Percentiles rank a stretch among this genome's conserved stretches.
Evolutionary conservation across 2,888 invertebrate genomes (phyloP).

Genomic region (Mylabris sibirica): DNA sequence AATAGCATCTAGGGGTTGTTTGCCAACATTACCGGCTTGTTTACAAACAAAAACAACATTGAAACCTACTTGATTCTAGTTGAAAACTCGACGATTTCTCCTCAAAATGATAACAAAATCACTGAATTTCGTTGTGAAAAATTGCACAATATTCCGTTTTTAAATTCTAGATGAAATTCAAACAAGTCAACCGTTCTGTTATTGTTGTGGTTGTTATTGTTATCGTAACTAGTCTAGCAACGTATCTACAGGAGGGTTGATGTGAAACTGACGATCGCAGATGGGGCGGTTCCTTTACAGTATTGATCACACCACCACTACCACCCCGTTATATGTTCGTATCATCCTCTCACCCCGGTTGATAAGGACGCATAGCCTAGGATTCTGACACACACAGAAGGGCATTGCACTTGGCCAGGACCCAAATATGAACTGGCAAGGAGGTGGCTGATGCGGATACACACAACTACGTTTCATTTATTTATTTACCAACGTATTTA

Average conservation of each 20-base stretch:
- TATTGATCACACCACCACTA: slow-evolving; percentile 43
- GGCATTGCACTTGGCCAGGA: slow-evolving; percentile 31
- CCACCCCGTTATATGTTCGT: slow-evolving; percentile 24
- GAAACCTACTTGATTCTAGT: background rate
- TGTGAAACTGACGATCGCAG: slow-evolving; percentile 38
- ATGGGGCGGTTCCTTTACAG: slow-evolving; percentile 44
- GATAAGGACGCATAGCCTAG: slow-evolving; percentile 18
- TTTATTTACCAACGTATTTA: background rate
- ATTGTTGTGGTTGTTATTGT: too few relatives aligned
- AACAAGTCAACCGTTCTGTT: too few relatives aligned
- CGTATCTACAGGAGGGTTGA: slow-evolving; percentile 22
- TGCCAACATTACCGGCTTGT: background rate
- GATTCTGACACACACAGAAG: slow-evolving; percentile 30
- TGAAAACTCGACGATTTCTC: background rate
- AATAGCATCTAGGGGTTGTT: too few relatives aligned
- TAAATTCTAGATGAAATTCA: background rate
- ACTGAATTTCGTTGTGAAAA: background rate
- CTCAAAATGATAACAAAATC: background rate
- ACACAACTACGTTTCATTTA: background rate
- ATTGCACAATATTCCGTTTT: background rate
- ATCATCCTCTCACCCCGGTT: slow-evolving; percentile 32
- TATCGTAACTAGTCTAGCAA: slow-evolving; percentile 4
- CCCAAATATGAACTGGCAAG: background rate
- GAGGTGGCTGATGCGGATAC: background rate
- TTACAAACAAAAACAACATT: background rate